Evolutionary conservation across 2,888 invertebrate species (phyloP).

Genomic region (Rhorus exstirpatorius): DNA sequence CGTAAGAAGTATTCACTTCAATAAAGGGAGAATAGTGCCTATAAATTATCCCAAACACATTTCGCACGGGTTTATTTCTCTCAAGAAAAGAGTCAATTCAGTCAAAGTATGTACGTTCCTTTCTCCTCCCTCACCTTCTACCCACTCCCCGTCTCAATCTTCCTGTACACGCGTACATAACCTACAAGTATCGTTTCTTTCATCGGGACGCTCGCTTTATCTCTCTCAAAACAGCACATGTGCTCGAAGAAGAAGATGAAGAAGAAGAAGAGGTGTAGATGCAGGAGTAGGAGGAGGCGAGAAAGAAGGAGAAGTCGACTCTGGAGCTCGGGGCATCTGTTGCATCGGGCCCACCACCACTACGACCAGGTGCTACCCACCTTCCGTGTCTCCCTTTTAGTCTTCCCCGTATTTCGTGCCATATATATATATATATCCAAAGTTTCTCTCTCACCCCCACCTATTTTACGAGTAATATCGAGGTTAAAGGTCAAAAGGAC

Average conservation of each 20-base stretch:
- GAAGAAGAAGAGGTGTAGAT: slow-evolving; percentile 7
- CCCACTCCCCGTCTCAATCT: neutral
- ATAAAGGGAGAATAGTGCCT: neutral
- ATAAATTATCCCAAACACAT: neutral
- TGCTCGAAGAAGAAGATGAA: slow-evolving; percentile 46
- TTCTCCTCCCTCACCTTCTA: neutral
- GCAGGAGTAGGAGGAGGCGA: slow-evolving; percentile 41
- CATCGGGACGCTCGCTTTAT: slow-evolving; percentile 14
- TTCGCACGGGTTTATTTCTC: no score
- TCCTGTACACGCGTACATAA: slow-evolving; percentile 25
- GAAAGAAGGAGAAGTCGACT: slow-evolving; percentile 47
- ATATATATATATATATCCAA: slow-evolving; percentile 4
- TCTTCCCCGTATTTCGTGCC: slow-evolving; percentile 54
- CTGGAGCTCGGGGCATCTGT: slow-evolving; percentile 80
- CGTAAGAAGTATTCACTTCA: no score
- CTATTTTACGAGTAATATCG: no score
- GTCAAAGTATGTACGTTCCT: slow-evolving; percentile 3
- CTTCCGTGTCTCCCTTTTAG: slow-evolving; percentile 76
- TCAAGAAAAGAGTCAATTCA: neutral
- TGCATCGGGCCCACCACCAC: slow-evolving; percentile 79
- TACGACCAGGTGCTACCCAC: slow-evolving; percentile 83
- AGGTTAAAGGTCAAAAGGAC: no score
- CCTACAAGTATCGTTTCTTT: slow-evolving; percentile 48
- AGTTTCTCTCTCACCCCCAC: neutral
- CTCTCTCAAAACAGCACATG: slow-evolving; percentile 57